Evolutionary conservation across 2,113 vertebrate species (phyloP).

Genomic region (Stigmatopora nigra): DNA sequence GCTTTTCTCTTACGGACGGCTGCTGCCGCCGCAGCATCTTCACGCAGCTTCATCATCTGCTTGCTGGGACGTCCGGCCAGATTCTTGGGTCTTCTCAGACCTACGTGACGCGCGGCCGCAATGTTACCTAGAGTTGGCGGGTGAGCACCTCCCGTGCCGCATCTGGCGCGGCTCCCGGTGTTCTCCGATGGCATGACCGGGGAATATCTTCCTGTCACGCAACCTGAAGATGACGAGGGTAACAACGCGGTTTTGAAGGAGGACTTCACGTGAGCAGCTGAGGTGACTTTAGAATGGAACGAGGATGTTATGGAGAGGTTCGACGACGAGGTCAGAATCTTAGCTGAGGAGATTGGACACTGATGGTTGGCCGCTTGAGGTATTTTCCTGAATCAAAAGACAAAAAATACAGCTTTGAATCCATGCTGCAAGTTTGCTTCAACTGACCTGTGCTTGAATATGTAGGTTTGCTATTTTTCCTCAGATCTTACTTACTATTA

Average conservation of each 20-base stretch:
- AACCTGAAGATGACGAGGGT: constrained; percentile 54
- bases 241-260: constrained; percentile 56
- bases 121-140: constrained; percentile 65
- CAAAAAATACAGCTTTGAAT: not conserved
- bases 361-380: constrained; percentile 78
- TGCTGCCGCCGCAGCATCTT: constrained; percentile 55
- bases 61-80: constrained; percentile 76
- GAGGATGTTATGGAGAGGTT: constrained; percentile 43
- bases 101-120: constrained; percentile 51
- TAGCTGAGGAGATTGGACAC: constrained; percentile 44
- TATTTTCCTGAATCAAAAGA: constrained; percentile 74
- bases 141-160: constrained; percentile 34
- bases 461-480: not conserved
- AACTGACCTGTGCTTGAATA: not conserved
- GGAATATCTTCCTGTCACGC: constrained; percentile 43
- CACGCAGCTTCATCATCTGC: constrained; percentile 71
- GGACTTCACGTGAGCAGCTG: constrained; percentile 62
- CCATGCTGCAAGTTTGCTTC: not conserved
- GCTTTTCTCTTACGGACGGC: constrained; percentile 76
- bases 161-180: constrained; percentile 41
- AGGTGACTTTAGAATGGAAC: constrained; percentile 65
- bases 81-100: constrained; percentile 70
- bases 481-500: not conserved
- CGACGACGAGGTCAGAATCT: constrained; percentile 36
- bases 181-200: constrained; percentile 54